Evolutionary conservation across 2,797 vertebrate genomes (phyloP).

Genomic region (Lycodopsis pacificus): DNA sequence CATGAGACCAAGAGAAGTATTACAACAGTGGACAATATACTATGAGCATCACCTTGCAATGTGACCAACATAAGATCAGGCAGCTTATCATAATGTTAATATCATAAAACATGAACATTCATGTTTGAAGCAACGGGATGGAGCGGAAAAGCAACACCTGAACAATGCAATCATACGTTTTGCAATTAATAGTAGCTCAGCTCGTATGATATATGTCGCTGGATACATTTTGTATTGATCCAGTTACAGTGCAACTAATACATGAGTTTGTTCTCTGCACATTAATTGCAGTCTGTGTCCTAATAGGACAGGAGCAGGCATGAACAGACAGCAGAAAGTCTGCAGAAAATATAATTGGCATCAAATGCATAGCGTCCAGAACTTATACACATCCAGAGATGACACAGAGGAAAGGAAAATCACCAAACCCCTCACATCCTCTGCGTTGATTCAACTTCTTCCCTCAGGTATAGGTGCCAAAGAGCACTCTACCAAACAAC

Average conservation of each 20-base stretch:
- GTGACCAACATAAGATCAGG: neutral
- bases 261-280: neutral
- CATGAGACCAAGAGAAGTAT: slow-evolving; percentile 58
- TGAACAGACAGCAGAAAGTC: no score
- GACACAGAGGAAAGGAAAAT: neutral
- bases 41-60: neutral
- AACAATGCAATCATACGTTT: neutral
- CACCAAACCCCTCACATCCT: neutral
- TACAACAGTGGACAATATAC: slow-evolving; percentile 23
- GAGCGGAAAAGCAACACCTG: neutral
- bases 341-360: neutral
- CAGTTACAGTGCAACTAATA: neutral
- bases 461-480: neutral
- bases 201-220: no score
- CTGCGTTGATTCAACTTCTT: neutral
- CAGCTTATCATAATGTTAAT: neutral
- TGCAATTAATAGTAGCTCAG: no score
- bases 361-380: no score
- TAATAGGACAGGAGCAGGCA: no score
- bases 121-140: neutral
- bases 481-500: neutral
- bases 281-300: neutral
- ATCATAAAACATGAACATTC: neutral
- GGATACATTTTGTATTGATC: no score
- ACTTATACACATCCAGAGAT: neutral